Evolutionary conservation across 2,888 invertebrate genomes (phyloP).

Genomic region (Cantharis lateralis): DNA sequence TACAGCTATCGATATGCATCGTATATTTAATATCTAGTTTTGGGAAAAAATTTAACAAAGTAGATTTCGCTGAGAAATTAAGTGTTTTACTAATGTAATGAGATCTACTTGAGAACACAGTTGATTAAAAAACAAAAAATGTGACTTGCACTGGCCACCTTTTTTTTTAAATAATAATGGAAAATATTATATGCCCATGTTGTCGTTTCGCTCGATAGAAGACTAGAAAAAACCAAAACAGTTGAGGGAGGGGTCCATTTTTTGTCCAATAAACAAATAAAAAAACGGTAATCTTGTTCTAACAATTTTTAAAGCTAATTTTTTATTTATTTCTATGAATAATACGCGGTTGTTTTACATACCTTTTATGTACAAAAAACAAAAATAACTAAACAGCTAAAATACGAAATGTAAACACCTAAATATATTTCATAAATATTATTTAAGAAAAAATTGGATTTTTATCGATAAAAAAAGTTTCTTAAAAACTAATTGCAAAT

Average conservation of each 20-base stretch:
- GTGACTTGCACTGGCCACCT: conserved; percentile 21
- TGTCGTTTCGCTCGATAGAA: conserved; percentile 3
- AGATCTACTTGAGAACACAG: conserved; percentile 30
- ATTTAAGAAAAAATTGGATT: conserved; percentile 23
- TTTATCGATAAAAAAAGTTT: conserved; percentile 24
- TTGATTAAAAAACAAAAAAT: background rate
- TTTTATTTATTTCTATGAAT: conserved; percentile 15
- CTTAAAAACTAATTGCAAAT: conserved; percentile 43
- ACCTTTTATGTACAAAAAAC: conserved; percentile 43
- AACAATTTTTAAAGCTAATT: conserved; percentile 27
- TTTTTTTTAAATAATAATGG: background rate
- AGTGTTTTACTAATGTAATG: conserved; percentile 15
- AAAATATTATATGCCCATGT: conserved; percentile 16
- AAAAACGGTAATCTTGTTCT: conserved; percentile 25
- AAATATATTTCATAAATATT: conserved; percentile 25
- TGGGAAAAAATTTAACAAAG: conserved; percentile 1
- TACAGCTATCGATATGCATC: conserved; percentile 52
- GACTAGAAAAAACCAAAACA: conserved; percentile 24
- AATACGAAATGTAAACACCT: conserved; percentile 38
- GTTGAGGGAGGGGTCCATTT: conserved; percentile 1
- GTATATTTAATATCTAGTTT: conserved; percentile 39
- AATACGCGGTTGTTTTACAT: conserved; percentile 23
- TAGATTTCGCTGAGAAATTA: conserved; percentile 10
- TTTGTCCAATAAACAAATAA: conserved; percentile 18
- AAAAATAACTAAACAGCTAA: conserved; percentile 38